phyloP scores from a whole-genome alignment of 2,113 vertebrate species.

The Chlorocebus sabaeus region DNA sequence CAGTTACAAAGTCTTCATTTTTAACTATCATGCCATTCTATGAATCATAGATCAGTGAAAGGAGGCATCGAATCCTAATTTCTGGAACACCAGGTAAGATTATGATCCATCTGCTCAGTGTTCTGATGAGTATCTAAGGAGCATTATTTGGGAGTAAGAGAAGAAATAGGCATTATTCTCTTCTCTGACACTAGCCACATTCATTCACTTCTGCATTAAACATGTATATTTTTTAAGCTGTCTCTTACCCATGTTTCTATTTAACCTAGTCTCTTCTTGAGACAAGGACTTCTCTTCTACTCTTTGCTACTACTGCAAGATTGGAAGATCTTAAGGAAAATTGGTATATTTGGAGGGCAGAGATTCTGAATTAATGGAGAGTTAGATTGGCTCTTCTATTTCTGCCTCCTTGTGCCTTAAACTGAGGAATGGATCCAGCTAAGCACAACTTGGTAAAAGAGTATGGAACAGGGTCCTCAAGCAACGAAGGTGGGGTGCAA shows the following conservation, averaged over 20 bases:
- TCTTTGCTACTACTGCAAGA: neutral
- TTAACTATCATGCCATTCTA: neutral
- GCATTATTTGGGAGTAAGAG: neutral
- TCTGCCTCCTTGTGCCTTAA: neutral
- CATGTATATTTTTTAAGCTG: neutral
- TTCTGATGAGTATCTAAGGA: neutral
- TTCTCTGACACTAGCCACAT: neutral
- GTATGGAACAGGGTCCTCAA: neutral
- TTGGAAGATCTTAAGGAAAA: neutral
- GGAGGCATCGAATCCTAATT: neutral
- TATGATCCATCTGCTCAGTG: neutral
- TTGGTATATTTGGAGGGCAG: neutral
- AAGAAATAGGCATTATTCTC: neutral
- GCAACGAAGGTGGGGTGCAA: neutral
- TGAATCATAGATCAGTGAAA: neutral
- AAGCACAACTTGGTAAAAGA: neutral
- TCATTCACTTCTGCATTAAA: neutral
- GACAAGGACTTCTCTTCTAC: neutral
- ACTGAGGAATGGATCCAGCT: neutral
- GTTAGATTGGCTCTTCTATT: neutral
- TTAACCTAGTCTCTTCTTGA: neutral
- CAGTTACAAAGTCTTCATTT: neutral
- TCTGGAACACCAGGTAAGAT: neutral
- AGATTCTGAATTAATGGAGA: neutral
- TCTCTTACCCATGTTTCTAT: neutral